These are phyloP conservation scores for Meda fulgida DNA, from an alignment of 2,797 vertebrate genomes.

Conservation along the genomic window DNA sequence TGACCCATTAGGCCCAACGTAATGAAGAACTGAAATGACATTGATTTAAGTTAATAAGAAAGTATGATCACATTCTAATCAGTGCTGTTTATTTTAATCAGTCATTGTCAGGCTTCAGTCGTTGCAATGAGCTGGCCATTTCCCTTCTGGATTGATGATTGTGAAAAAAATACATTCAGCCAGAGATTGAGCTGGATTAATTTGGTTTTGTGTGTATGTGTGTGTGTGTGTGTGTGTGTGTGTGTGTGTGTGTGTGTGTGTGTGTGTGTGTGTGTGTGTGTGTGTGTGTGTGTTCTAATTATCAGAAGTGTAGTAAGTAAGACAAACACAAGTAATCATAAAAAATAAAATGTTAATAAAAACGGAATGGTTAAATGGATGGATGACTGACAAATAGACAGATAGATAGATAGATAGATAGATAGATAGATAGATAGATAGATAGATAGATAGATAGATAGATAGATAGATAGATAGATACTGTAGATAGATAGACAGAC, in stretches of 20 bases:
- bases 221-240: neutral
- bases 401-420: neutral
- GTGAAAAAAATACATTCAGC: conserved; percentile 10
- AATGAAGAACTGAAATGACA: conserved; percentile 69
- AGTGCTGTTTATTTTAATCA: conserved; percentile 72
- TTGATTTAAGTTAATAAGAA: conserved; percentile 67
- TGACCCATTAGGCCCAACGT: conserved; percentile 65
- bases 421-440: rapidly evolving
- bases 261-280: no score
- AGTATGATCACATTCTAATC: conserved; percentile 67
- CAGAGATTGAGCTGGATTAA: neutral
- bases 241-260: neutral
- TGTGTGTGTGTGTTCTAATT: neutral
- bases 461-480: rapidly evolving
- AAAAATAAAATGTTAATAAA: no score
- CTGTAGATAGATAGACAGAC: rapidly evolving
- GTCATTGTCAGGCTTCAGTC: conserved; percentile 66
- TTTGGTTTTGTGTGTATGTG: neutral
- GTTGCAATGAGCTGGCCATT: conserved; percentile 58
- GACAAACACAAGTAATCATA: neutral
- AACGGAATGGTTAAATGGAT: no score
- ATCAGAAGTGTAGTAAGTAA: neutral
- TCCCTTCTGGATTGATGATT: conserved; percentile 46
- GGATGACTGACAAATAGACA: neutral
- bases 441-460: rapidly evolving